Percentiles rank a stretch among this genome's conserved stretches.
Conservation (phyloP, 2,797 vertebrate genomes). For the Sebastes wilsoni region DNA sequence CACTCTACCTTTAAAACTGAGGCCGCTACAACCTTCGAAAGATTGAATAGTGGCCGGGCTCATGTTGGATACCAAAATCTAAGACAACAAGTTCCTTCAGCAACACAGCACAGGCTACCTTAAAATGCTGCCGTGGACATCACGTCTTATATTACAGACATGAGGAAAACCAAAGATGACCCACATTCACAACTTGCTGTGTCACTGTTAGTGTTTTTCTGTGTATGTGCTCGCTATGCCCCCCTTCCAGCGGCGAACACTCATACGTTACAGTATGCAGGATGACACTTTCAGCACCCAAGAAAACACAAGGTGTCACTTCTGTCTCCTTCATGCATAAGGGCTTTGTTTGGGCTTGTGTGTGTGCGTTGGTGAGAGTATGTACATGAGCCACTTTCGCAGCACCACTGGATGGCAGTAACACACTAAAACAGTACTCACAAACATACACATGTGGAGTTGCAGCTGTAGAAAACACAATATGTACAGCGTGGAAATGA, state of each 20-base stretch:
- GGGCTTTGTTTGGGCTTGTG: constrained; percentile 11
- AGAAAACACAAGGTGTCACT: constrained; percentile 14
- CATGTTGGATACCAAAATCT: not conserved
- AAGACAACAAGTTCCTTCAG: not conserved
- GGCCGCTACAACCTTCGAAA: no score
- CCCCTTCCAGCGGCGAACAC: not conserved
- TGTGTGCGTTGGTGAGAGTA: not conserved
- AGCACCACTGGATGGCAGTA: constrained; percentile 55
- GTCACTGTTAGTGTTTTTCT: constrained; percentile 13
- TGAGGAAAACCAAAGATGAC: constrained; percentile 20
- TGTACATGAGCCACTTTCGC: not conserved
- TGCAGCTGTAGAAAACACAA: not conserved
- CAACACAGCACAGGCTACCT: not conserved
- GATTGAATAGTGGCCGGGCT: not conserved
- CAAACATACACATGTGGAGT: not conserved
- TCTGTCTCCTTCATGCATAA: constrained; percentile 6
- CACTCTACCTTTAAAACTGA: no score
- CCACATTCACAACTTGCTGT: constrained; percentile 24
- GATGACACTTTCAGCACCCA: constrained; percentile 28
- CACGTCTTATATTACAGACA: not conserved
- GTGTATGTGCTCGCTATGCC: not conserved
- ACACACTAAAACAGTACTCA: constrained; percentile 12
- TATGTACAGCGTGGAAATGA: not conserved
- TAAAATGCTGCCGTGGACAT: not conserved
- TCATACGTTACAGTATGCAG: constrained; percentile 25